Conservation (phyloP, 2,113 vertebrate species). For the Dendrocopos noguchii region DNA sequence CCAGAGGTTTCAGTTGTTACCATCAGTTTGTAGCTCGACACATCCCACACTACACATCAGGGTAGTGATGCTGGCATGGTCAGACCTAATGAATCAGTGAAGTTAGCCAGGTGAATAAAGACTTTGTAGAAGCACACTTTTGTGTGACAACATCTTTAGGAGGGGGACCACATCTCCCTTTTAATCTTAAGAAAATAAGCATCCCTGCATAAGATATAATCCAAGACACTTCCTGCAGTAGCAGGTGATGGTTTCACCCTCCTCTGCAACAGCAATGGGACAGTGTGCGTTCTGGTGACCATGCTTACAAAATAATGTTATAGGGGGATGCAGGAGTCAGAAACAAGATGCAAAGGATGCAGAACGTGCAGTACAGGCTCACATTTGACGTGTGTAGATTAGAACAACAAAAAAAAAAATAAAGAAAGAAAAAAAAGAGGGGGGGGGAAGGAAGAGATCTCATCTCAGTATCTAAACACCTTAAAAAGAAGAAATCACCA, state of each 20-base stretch:
- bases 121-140: neutral
- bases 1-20: neutral
- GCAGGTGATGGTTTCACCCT: neutral
- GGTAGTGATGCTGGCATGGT: neutral
- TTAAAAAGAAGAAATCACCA: neutral
- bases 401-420: neutral
- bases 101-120: neutral
- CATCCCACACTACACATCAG: neutral
- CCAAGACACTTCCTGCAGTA: neutral
- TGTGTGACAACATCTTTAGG: neutral
- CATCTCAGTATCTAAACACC: neutral
- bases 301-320: neutral
- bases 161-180: neutral
- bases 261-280: neutral
- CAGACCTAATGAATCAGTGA: neutral
- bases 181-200: neutral
- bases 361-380: neutral
- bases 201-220: neutral
- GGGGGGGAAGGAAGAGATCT: neutral
- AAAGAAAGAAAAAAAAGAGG: too few relatives aligned
- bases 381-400: neutral
- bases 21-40: neutral
- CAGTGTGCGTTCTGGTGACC: neutral
- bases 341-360: neutral
- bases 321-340: neutral